phyloP scores from a whole-genome alignment of 2,113 vertebrate genomes.

The Numida meleagris region DNA sequence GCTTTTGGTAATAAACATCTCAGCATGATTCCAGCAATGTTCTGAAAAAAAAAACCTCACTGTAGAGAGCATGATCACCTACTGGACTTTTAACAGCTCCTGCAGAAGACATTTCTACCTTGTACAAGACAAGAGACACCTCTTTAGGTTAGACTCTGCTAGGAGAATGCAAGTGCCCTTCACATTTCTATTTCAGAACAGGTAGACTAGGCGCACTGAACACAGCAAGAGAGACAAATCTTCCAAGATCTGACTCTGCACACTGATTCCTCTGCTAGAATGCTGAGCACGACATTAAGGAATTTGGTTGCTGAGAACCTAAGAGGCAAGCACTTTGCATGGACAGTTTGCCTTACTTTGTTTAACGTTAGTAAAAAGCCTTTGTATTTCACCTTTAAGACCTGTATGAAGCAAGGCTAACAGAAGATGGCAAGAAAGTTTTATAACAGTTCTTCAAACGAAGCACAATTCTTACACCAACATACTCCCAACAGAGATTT shows the following conservation, averaged over 20 bases:
- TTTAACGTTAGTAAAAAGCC: background rate
- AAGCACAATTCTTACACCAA: background rate
- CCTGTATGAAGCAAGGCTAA: background rate
- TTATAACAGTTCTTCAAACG: background rate
- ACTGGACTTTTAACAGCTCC: background rate
- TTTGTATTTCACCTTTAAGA: background rate
- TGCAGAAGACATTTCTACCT: background rate
- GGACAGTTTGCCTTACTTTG: background rate
- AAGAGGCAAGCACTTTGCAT: background rate
- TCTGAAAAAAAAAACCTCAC: background rate
- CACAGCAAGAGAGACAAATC: background rate
- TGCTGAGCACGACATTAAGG: background rate
- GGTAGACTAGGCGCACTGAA: background rate
- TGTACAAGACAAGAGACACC: background rate
- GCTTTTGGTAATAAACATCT: background rate
- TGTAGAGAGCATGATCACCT: background rate
- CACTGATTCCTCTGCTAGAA: background rate
- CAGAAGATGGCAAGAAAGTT: background rate
- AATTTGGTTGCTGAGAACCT: background rate
- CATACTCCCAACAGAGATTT: background rate
- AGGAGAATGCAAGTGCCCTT: background rate
- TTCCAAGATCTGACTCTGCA: background rate
- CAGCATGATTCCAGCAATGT: background rate
- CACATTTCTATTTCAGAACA: background rate
- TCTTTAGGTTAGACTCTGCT: background rate